Conservation (phyloP, 2,797 vertebrate genomes). For the Melanotaenia pygmaea region DNA sequence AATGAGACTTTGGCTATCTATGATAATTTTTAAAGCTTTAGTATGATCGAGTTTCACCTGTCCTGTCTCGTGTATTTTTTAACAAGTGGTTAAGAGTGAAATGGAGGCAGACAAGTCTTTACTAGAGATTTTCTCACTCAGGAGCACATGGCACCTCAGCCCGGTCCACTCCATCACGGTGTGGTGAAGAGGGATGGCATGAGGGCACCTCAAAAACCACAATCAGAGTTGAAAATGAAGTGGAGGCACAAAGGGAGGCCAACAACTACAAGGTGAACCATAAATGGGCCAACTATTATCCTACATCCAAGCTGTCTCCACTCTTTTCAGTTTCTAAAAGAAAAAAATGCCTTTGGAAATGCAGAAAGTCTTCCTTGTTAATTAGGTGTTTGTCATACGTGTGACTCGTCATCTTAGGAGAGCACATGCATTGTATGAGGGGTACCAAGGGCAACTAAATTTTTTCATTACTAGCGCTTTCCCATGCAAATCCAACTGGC, state of each 20-base stretch:
- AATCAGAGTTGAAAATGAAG: slow-evolving; percentile 85
- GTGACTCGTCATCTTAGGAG: background rate
- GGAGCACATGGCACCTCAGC: slow-evolving; percentile 54
- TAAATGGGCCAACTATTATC: background rate
- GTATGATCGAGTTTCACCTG: background rate
- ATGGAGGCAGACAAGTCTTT: background rate
- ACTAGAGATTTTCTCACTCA: background rate
- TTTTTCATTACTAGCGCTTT: background rate
- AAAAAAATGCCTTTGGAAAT: background rate
- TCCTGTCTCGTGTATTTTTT: background rate
- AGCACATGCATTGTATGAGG: background rate
- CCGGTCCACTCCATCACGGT: slow-evolving; percentile 59
- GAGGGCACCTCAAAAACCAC: slow-evolving; percentile 85
- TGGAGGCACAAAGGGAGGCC: slow-evolving; percentile 88
- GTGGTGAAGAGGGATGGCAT: slow-evolving; percentile 81
- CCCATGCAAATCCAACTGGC: background rate
- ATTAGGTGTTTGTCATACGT: background rate
- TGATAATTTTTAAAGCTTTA: background rate
- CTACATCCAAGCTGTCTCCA: background rate
- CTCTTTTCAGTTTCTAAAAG: background rate
- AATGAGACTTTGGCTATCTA: background rate
- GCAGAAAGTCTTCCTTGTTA: rapidly evolving
- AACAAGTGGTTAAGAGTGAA: background rate
- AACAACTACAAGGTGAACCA: slow-evolving; percentile 87
- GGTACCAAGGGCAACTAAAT: background rate